phyloP scores from a whole-genome alignment of 2,113 vertebrate genomes.

The Urocynchramus pylzowi region DNA sequence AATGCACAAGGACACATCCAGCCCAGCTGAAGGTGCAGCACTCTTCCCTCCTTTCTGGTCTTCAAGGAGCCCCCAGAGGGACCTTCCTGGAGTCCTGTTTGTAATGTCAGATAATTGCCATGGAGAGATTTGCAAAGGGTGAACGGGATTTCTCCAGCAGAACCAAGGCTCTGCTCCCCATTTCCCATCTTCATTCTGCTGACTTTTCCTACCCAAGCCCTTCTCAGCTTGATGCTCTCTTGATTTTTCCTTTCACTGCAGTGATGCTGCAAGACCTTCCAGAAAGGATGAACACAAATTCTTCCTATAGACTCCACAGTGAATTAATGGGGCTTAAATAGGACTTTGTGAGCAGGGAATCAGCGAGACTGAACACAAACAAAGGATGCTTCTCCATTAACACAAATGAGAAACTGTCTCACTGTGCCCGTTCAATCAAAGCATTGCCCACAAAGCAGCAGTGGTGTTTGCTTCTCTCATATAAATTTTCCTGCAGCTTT shows the following conservation, averaged over 20 bases:
- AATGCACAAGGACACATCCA: background rate
- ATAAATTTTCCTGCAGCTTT: background rate
- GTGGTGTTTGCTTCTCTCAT: background rate
- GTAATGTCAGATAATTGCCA: background rate
- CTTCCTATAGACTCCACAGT: background rate
- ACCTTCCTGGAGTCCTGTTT: background rate
- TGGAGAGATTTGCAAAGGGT: background rate
- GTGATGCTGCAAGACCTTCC: background rate
- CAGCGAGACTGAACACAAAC: background rate
- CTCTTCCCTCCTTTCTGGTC: background rate
- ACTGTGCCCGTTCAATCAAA: background rate
- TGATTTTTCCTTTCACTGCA: background rate
- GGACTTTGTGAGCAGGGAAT: background rate
- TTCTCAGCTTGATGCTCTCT: background rate
- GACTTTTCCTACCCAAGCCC: background rate
- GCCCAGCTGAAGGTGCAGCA: background rate
- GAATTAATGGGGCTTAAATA: slow-evolving; percentile 7
- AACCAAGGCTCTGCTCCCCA: background rate
- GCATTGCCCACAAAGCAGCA: background rate
- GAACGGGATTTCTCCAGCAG: background rate
- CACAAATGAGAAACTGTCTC: slow-evolving; percentile 8
- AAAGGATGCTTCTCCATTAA: background rate
- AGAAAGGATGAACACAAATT: background rate
- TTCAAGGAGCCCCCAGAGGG: background rate
- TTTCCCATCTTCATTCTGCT: background rate